Conservation (phyloP, 2,888 invertebrate species). For the Epirrhoe alternata region DNA sequence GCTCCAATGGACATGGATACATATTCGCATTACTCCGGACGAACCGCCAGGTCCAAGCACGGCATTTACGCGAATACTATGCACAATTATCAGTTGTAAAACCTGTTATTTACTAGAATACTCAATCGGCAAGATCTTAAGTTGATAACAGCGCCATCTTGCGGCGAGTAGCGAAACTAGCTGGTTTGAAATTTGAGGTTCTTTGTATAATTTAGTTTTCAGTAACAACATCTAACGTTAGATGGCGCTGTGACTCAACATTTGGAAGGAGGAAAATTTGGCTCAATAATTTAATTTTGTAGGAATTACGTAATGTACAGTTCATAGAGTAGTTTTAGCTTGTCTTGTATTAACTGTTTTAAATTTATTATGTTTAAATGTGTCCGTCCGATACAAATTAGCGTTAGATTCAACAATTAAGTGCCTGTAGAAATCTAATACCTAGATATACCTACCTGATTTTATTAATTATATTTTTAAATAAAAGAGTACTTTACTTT, state of each 20-base stretch:
- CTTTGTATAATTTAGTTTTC: background rate
- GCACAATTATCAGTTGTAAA: slow-evolving; percentile 89
- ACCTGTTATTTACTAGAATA: background rate
- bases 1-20: slow-evolving; percentile 88
- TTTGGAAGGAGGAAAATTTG: background rate
- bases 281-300: slow-evolving; percentile 9
- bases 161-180: slow-evolving; percentile 10
- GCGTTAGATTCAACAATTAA: slow-evolving; percentile 41
- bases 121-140: background rate
- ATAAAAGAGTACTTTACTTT: slow-evolving; percentile 30
- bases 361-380: background rate
- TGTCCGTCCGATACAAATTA: slow-evolving; percentile 20
- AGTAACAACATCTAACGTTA: slow-evolving; percentile 6
- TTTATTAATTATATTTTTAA: slow-evolving; percentile 41
- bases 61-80: slow-evolving; percentile 87
- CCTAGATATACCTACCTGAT: slow-evolving; percentile 29
- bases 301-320: slow-evolving; percentile 11
- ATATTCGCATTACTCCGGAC: slow-evolving; percentile 92
- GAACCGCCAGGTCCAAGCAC: slow-evolving; percentile 87
- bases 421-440: slow-evolving; percentile 50
- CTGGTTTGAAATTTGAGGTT: background rate
- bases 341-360: slow-evolving; percentile 23
- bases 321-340: slow-evolving; percentile 24
- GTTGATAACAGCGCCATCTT: slow-evolving; percentile 28
- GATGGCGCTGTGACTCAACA: slow-evolving; percentile 32